Conservation (phyloP, 2,113 vertebrate species). For the Brienomyrus longianalis region DNA sequence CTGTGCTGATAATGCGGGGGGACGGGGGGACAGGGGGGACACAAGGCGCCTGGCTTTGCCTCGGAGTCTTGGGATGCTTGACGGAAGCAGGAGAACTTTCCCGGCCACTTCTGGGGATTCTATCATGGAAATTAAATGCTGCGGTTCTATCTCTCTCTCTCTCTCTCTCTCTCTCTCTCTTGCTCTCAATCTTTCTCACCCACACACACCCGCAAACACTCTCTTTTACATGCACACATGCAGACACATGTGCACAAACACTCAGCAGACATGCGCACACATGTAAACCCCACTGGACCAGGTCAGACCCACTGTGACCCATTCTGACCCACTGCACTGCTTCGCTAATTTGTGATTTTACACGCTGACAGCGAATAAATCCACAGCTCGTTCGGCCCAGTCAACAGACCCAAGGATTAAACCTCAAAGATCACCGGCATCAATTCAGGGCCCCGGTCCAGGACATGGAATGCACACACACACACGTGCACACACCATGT, state of each 20-base stretch:
- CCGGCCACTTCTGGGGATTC: constrained; percentile 24
- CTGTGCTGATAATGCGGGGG: neutral
- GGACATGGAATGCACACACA: neutral
- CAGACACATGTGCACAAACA: neutral
- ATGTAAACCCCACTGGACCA: neutral
- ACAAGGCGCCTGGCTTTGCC: constrained; percentile 28
- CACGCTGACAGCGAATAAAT: constrained; percentile 37
- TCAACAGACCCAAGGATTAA: constrained; percentile 39
- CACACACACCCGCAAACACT: neutral
- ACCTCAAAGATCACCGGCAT: neutral
- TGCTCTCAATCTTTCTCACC: neutral
- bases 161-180: neutral
- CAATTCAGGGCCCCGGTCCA: neutral
- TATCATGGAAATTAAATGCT: constrained; percentile 51
- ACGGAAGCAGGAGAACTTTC: constrained; percentile 39
- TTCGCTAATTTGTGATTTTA: constrained; percentile 42
- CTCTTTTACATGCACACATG: neutral
- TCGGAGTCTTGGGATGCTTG: constrained; percentile 37
- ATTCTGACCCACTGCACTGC: constrained; percentile 35
- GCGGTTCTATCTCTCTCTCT: constrained; percentile 33
- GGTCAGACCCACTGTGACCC: constrained; percentile 39
- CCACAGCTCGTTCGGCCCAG: constrained; percentile 30
- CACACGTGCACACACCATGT: neutral
- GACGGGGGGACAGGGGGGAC: constrained; percentile 33
- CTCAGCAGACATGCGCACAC: neutral